phyloP scores from a whole-genome alignment of 2,113 vertebrate species.

The Meleagris gallopavo region DNA sequence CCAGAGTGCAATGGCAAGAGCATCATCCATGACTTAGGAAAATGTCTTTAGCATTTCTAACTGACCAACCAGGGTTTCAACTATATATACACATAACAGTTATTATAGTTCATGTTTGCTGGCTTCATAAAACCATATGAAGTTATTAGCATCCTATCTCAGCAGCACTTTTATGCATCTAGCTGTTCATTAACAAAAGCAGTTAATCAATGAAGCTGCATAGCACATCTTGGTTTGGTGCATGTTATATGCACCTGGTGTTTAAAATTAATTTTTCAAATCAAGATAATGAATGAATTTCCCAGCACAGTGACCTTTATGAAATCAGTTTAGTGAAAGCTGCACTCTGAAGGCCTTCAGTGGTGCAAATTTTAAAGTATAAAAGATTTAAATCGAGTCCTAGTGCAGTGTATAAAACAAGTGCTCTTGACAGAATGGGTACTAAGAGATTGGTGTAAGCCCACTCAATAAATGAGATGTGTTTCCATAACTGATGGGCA shows the following conservation, averaged over 20 bases:
- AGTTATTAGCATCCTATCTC: neutral
- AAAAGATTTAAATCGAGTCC: neutral
- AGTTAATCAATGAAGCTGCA: neutral
- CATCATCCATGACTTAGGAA: neutral
- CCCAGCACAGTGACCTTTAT: neutral
- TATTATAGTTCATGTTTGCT: neutral
- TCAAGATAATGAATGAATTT: neutral
- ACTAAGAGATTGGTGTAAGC: conserved; percentile 10
- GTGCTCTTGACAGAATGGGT: neutral
- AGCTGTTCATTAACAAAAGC: neutral
- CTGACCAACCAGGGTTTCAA: neutral
- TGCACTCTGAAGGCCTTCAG: neutral
- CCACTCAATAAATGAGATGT: conserved; percentile 43
- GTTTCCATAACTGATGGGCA: conserved; percentile 7
- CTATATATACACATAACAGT: neutral
- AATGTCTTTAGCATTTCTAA: neutral
- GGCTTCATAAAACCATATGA: neutral
- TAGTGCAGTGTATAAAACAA: neutral
- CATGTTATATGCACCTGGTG: neutral
- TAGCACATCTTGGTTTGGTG: neutral
- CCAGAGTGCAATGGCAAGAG: neutral
- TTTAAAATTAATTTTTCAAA: conserved; percentile 15
- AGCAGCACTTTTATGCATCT: neutral
- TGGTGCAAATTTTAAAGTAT: neutral
- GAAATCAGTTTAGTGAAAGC: neutral